Evolutionary conservation across 2,113 vertebrate species (phyloP).

Genomic region (Lepus americanus): DNA sequence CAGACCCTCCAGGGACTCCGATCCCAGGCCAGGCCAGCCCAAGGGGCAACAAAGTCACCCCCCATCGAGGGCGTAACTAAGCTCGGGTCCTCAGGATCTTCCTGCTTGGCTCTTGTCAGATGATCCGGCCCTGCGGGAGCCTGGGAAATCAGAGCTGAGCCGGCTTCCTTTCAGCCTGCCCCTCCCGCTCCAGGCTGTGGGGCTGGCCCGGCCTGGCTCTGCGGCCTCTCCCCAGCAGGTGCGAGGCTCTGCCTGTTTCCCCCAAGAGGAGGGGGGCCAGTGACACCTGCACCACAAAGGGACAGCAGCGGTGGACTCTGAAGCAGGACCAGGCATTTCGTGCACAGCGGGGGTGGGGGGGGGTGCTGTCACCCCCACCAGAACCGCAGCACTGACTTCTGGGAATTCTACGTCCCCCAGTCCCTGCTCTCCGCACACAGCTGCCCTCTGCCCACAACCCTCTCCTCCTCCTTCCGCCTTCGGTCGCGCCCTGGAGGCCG

Average conservation of each 20-base stretch:
- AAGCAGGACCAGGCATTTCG: neutral
- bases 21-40: neutral
- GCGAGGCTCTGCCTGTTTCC: neutral
- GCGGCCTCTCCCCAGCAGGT: neutral
- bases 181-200: neutral
- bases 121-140: conserved; percentile 36
- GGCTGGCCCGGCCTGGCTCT: neutral
- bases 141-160: conserved; percentile 48
- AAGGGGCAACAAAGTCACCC: neutral
- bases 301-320: neutral
- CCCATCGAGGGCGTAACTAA: neutral
- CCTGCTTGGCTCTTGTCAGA: conserved; percentile 40
- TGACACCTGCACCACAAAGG: neutral
- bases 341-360: neutral
- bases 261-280: neutral
- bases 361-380: too few species aligned
- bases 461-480: neutral
- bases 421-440: neutral
- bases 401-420: neutral
- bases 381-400: neutral
- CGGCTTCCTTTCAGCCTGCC: neutral
- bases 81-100: conserved; percentile 51
- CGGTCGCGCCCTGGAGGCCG: too few species aligned
- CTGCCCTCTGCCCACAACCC: neutral
- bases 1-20: neutral